Percentiles rank a stretch among this genome's conserved stretches.
These are phyloP conservation scores for Iselma pallidipennis DNA, from an alignment of 2,888 invertebrate genomes.

Conservation along the genomic window DNA sequence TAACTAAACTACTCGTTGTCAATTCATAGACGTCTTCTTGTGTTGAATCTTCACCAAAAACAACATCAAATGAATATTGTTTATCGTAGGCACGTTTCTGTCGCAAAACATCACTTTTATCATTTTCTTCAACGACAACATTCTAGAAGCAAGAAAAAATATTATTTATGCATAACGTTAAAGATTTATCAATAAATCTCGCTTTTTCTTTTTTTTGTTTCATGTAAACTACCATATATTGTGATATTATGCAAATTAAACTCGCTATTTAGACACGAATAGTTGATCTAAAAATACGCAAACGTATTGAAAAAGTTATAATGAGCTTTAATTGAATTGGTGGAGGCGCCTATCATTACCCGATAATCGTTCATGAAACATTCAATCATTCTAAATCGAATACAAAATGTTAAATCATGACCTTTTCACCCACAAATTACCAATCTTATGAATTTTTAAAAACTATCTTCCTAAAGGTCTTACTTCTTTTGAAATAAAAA, in stretches of 20 bases:
- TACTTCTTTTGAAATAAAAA: not conserved
- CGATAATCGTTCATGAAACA: no score
- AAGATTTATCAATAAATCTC: not conserved
- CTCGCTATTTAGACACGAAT: no score
- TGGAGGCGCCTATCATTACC: not conserved
- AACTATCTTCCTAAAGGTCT: constrained; percentile 1
- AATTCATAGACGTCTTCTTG: constrained; percentile 88
- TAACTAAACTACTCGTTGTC: constrained; percentile 83
- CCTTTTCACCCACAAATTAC: not conserved
- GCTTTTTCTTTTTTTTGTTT: not conserved
- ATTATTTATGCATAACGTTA: not conserved
- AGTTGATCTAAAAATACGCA: no score
- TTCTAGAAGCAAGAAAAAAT: constrained; percentile 57
- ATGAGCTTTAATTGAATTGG: not conserved
- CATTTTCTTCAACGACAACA: constrained; percentile 69
- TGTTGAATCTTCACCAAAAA: constrained; percentile 83
- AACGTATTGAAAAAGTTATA: no score
- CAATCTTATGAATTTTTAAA: not conserved
- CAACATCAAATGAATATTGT: constrained; percentile 87
- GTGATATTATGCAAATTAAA: no score
- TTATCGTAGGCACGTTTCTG: constrained; percentile 76
- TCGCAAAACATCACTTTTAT: constrained; percentile 65
- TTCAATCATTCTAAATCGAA: no score
- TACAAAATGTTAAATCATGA: no score
- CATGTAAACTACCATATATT: no score